These are phyloP conservation scores for Apomyelois bistriatella DNA, from an alignment of 2,888 invertebrate species.

Conservation along the genomic window DNA sequence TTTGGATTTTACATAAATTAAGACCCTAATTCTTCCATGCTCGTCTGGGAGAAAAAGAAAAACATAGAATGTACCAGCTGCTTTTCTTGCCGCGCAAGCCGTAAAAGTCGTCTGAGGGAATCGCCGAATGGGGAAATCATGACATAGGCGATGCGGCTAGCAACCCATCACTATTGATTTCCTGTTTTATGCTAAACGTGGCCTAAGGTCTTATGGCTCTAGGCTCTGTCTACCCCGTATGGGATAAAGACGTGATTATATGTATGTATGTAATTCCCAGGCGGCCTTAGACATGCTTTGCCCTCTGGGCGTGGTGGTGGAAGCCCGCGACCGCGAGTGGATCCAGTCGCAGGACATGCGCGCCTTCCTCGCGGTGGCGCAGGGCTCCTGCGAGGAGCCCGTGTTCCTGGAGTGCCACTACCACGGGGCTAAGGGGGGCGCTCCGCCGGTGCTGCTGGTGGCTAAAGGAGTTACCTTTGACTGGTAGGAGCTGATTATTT, in stretches of 20 bases:
- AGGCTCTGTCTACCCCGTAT: too few relatives aligned
- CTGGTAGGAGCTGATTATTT: conserved; percentile 36
- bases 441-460: conserved; percentile 81
- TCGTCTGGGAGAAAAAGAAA: too few relatives aligned
- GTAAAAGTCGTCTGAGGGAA: too few relatives aligned
- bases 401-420: conserved; percentile 83
- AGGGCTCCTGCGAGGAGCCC: conserved; percentile 84
- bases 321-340: conserved; percentile 83
- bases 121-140: too few relatives aligned
- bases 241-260: background rate
- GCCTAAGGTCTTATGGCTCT: too few relatives aligned
- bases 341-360: conserved; percentile 82
- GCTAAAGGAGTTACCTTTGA: conserved; percentile 85
- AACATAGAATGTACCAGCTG: too few relatives aligned
- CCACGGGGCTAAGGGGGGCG: conserved; percentile 55
- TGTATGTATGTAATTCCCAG: conserved; percentile 30
- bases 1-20: too few relatives aligned
- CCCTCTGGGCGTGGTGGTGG: conserved; percentile 73
- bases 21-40: too few relatives aligned
- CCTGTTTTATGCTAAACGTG: too few relatives aligned
- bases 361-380: conserved; percentile 80
- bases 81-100: too few relatives aligned
- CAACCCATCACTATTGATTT: too few relatives aligned
- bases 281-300: conserved; percentile 81
- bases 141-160: too few relatives aligned